Percentiles rank a stretch among this genome's conserved stretches.
These are phyloP conservation scores for Invenusta paracnida DNA, from an alignment of 2,888 invertebrate genomes.

Conservation along the genomic window DNA sequence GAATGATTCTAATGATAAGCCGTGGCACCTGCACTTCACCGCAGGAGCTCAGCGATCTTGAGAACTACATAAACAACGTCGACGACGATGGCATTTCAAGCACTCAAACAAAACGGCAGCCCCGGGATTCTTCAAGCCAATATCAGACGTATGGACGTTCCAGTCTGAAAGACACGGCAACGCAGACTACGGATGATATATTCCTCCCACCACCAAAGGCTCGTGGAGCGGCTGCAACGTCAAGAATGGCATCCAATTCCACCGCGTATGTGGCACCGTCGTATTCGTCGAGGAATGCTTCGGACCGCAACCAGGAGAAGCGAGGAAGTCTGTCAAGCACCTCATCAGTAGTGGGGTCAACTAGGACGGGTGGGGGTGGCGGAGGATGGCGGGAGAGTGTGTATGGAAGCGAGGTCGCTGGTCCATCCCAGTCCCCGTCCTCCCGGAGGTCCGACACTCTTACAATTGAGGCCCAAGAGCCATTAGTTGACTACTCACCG, in stretches of 20 bases:
- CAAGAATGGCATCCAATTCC: neutral
- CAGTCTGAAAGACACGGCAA: neutral
- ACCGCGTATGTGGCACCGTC: neutral
- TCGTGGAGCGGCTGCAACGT: neutral
- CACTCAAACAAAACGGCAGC: neutral
- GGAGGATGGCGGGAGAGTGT: conserved; percentile 21
- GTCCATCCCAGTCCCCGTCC: neutral
- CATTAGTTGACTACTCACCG: neutral
- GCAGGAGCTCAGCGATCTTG: neutral
- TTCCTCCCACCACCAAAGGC: conserved; percentile 36
- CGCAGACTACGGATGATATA: conserved; percentile 40
- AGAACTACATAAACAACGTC: neutral
- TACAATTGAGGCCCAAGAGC: neutral
- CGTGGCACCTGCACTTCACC: neutral
- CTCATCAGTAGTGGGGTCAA: neutral
- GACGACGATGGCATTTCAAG: neutral
- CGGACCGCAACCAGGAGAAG: neutral
- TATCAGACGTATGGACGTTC: neutral
- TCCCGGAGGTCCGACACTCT: neutral
- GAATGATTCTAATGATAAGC: neutral
- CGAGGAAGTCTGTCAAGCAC: neutral
- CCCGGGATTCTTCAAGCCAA: neutral
- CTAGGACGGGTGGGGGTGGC: neutral
- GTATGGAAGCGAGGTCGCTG: neutral
- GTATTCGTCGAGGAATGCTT: neutral